Conservation (phyloP, 2,888 invertebrate species). For the Meghimatium bilineatum region DNA sequence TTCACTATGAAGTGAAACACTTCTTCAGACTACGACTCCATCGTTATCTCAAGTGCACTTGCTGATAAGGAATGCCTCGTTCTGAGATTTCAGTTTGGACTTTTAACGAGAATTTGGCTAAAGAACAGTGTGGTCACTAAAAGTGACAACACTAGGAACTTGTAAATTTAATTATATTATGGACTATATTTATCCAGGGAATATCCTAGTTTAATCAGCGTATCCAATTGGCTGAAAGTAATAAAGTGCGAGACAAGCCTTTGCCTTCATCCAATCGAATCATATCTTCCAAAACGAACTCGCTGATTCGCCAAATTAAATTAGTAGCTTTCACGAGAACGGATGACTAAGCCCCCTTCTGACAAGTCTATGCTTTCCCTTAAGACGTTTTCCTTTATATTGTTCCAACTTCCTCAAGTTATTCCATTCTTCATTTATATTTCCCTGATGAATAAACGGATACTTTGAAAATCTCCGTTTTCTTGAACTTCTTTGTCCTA, state of each 20-base stretch:
- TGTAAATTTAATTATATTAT: slow-evolving; percentile 29
- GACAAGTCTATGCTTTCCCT: not conserved
- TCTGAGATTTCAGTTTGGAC: not conserved
- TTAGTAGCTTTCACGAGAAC: slow-evolving; percentile 15
- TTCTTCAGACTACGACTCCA: not conserved
- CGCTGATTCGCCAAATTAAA: slow-evolving; percentile 13
- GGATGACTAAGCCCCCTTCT: not conserved
- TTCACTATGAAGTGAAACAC: too few relatives aligned
- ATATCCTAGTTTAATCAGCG: not conserved
- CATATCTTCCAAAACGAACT: slow-evolving; percentile 12
- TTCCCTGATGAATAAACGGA: too few relatives aligned
- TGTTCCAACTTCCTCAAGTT: not conserved
- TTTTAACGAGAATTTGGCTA: not conserved
- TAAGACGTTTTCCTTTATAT: not conserved
- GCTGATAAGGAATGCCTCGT: not conserved
- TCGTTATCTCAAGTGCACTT: not conserved
- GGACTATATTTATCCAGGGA: slow-evolving; percentile 1
- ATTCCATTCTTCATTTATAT: not conserved
- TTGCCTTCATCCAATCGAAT: slow-evolving; percentile 29
- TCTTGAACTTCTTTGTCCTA: too few relatives aligned
- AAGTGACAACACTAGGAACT: not conserved
- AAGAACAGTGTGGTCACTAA: not conserved
- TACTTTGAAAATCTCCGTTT: too few relatives aligned
- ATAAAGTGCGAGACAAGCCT: slow-evolving; percentile 13
- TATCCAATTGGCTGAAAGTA: slow-evolving; percentile 19